Evolutionary conservation across 2,888 invertebrate species (phyloP).

Genomic region (Endotricha flammealis): DNA sequence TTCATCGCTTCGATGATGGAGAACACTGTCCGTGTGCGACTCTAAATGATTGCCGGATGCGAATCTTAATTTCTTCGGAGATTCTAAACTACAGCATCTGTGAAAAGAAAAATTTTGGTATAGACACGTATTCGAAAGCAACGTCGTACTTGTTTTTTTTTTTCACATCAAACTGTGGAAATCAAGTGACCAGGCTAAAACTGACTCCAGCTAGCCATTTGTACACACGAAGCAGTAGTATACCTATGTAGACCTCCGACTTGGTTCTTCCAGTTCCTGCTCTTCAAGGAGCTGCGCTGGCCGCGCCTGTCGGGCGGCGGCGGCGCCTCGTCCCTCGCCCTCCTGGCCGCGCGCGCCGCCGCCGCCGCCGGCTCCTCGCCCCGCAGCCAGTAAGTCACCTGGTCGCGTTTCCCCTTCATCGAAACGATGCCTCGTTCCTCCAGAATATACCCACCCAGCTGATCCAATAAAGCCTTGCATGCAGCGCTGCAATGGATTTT

Average conservation of each 20-base stretch:
- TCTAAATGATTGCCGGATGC: slow-evolving; percentile 83
- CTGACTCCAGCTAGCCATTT: no score
- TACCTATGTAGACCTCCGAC: slow-evolving; percentile 71
- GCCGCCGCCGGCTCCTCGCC: slow-evolving; percentile 84
- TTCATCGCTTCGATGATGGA: slow-evolving; percentile 73
- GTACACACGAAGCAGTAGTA: no score
- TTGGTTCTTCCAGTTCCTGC: slow-evolving; percentile 77
- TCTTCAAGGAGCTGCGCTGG: slow-evolving; percentile 81
- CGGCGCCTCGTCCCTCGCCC: slow-evolving; percentile 56
- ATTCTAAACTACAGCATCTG: slow-evolving; percentile 89
- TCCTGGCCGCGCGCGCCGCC: slow-evolving; percentile 69
- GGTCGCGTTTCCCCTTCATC: slow-evolving; percentile 91
- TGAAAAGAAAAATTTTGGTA: slow-evolving; percentile 27
- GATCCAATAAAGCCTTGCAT: slow-evolving; percentile 83
- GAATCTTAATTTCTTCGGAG: slow-evolving; percentile 89
- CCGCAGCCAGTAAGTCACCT: slow-evolving; percentile 89
- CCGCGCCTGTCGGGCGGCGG: slow-evolving; percentile 38
- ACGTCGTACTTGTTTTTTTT: no score
- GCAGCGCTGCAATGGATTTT: slow-evolving; percentile 90
- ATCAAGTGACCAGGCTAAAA: no score
- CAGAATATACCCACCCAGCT: slow-evolving; percentile 86
- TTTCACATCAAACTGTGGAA: no score
- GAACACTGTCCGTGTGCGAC: slow-evolving; percentile 71
- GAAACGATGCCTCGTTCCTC: slow-evolving; percentile 86
- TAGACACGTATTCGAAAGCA: no score